Conservation (phyloP, 2,797 vertebrate species). For the Capromys pilorides region DNA sequence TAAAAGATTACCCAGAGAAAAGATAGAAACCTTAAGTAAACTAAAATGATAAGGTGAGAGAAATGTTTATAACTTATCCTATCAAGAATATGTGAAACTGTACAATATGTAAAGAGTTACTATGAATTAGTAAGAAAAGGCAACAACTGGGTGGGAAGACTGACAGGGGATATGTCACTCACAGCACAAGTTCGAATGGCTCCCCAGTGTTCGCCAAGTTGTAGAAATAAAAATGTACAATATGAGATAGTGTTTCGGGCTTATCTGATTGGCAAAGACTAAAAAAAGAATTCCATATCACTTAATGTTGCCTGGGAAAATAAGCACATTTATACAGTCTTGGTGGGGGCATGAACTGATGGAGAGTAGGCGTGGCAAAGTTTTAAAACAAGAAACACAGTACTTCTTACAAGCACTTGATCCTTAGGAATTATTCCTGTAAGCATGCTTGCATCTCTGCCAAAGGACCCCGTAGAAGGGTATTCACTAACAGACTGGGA, state of each 20-base stretch:
- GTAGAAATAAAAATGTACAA: slow-evolving; percentile 32
- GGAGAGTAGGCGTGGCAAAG: neutral
- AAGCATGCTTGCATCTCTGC: neutral
- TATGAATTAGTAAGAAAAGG: slow-evolving; percentile 48
- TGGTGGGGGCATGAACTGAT: neutral
- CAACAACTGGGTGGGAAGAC: neutral
- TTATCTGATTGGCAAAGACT: neutral
- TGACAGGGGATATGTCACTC: neutral
- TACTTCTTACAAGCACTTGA: neutral
- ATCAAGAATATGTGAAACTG: neutral
- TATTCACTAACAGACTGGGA: neutral
- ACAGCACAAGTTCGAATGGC: neutral
- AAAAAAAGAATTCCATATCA: neutral
- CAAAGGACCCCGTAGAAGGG: neutral
- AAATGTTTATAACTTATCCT: neutral
- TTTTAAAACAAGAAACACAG: neutral
- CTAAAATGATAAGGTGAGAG: neutral
- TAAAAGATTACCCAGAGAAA: neutral
- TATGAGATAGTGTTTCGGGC: neutral
- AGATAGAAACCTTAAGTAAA: neutral
- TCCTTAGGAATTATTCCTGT: neutral
- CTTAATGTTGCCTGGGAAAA: neutral
- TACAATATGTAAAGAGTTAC: slow-evolving; percentile 37
- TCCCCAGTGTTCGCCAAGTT: neutral
- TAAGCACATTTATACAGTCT: neutral